These are phyloP conservation scores for Spilarctia lutea DNA, from an alignment of 2,888 invertebrate genomes.

Conservation along the genomic window DNA sequence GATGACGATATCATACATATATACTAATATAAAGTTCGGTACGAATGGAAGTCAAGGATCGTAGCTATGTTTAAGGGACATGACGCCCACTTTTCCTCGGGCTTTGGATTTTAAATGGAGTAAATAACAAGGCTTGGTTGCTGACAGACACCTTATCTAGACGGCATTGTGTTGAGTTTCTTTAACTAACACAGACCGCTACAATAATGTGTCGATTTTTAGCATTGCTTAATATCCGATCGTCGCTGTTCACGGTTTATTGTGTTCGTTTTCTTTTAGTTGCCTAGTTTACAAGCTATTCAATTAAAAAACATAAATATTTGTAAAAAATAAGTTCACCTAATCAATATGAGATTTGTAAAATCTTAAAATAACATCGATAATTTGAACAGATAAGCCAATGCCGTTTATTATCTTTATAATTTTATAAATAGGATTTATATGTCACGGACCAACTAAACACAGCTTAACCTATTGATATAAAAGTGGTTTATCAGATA, in stretches of 20 bases:
- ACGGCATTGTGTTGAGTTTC: neutral
- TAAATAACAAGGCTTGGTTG: neutral
- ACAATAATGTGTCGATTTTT: neutral
- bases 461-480: slow-evolving; percentile 13
- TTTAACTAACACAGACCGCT: neutral
- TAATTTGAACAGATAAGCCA: slow-evolving; percentile 20
- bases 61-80: neutral
- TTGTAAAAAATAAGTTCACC: slow-evolving; percentile 1
- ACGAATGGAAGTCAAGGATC: too few relatives aligned
- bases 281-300: neutral
- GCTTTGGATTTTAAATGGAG: neutral
- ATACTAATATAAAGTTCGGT: too few relatives aligned
- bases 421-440: slow-evolving; percentile 19
- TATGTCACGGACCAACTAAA: slow-evolving; percentile 20
- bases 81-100: neutral
- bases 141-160: neutral
- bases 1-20: too few relatives aligned
- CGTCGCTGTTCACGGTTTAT: neutral
- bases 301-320: neutral
- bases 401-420: slow-evolving; percentile 19
- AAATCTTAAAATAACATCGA: slow-evolving; percentile 12
- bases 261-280: neutral
- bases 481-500: slow-evolving; percentile 11
- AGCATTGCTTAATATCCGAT: neutral
- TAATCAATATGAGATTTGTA: slow-evolving; percentile 4